Evolutionary conservation across 1,140 invertebrate species (phyloP), one percentile per base, ranked within the genome.

Genomic region (Oscheius sp.): DNA sequence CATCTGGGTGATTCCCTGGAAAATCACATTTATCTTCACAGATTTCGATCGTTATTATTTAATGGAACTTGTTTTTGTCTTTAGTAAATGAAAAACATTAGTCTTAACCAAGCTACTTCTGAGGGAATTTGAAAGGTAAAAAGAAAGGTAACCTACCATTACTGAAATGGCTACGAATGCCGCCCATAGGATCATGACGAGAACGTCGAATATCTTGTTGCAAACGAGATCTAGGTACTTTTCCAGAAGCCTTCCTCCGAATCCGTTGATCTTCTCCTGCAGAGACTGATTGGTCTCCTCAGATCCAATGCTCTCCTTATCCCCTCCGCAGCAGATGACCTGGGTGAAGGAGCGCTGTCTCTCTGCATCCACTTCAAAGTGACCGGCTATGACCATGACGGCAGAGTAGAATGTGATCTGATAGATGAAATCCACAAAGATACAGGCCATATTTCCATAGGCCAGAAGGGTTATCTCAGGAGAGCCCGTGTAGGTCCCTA

Each of bases 321-420:
- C 69, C 7, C 52, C 69, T 3, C 67, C 67, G 52, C 69, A 73
- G 10, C 36, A 72, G 26, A 73, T 73, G 7, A 13, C 61, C 62
- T 67, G 35, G 18, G 58, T 73, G 26, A 55, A 55, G 13, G 15
- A 42, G n/a, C 58, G 36, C 61, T 75, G 29, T 36, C 34, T 52
- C 59, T 82, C 80, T 3, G 38, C 38, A 26, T 62, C 29, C 65
- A 82, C 79, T 49, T 82, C 80, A 64, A 84, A 83, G 18, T 73
- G 61, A 13, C 81, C 79, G 52, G 69, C 73, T 4, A 81, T 36
- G 15, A 76, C 71, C 76, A 80, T 78, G 18, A 79, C 45, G 18
- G 79, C 80, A 3, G 80, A 77, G 65, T 82, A 82, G 49, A 81
- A 82, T 4, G 80, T 82, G 71, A 84, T 82, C 75, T 83, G 81